These are phyloP conservation scores for Acinonyx jubatus DNA, from an alignment of 2,113 vertebrate genomes.

Conservation along the genomic window DNA sequence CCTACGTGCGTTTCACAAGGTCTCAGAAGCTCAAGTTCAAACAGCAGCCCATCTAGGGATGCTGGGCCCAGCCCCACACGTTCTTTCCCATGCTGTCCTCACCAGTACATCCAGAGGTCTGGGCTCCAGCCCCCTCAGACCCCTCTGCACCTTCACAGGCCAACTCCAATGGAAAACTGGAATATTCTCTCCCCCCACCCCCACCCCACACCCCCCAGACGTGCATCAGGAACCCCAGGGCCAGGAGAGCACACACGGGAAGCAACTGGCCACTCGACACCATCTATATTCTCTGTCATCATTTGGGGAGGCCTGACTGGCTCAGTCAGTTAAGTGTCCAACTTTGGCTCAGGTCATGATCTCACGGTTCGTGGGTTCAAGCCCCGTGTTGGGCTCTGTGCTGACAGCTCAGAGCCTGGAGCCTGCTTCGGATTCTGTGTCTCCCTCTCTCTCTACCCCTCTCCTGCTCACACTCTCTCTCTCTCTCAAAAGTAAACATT, in stretches of 20 bases:
- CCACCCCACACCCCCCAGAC: fast-evolving
- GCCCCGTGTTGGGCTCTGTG: no score
- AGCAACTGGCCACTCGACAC: fast-evolving
- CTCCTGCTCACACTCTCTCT: no score
- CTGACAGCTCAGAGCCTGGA: no score
- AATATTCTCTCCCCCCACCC: background rate
- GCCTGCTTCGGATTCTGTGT: no score
- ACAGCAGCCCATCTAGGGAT: fast-evolving
- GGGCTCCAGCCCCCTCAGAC: background rate
- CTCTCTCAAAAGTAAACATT: no score
- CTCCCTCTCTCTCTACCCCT: no score
- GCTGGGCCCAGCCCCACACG: background rate
- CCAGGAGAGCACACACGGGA: background rate
- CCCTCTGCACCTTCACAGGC: background rate
- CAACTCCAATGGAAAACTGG: background rate
- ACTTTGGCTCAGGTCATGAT: no score
- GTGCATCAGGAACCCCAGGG: background rate
- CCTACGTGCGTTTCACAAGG: fast-evolving
- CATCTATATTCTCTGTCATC: background rate
- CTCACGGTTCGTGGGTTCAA: no score
- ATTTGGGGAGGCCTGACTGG: no score
- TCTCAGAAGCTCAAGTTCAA: background rate
- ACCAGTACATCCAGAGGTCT: background rate
- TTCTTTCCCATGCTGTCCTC: background rate
- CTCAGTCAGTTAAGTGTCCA: no score